These are phyloP conservation scores for Notothenia rossii DNA, from an alignment of 2,113 vertebrate species.

Conservation along the genomic window DNA sequence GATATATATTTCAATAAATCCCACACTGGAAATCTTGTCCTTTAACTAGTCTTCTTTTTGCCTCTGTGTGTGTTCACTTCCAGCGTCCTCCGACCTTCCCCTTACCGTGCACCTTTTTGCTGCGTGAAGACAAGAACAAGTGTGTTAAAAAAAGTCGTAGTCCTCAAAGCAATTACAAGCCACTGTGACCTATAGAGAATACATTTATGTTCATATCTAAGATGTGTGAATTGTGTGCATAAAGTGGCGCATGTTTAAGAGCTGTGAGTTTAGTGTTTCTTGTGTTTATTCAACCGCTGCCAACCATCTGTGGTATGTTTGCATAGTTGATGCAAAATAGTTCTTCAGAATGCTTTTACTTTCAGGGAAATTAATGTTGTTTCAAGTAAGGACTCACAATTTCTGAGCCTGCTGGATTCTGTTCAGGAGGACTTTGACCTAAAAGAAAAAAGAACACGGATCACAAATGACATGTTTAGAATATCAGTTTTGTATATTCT, in stretches of 20 bases:
- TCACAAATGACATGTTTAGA: slow-evolving; percentile 8
- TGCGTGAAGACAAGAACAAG: slow-evolving; percentile 51
- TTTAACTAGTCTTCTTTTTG: slow-evolving; percentile 5
- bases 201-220: slow-evolving; percentile 9
- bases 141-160: not conserved
- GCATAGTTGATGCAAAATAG: slow-evolving; percentile 19
- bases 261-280: not conserved
- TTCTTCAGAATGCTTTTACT: not conserved
- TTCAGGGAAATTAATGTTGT: not conserved
- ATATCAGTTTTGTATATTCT: not conserved
- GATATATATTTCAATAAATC: slow-evolving; percentile 17
- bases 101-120: slow-evolving; percentile 80
- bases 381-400: slow-evolving; percentile 80
- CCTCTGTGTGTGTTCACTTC: slow-evolving; percentile 66
- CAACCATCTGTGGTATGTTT: slow-evolving; percentile 18
- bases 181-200: not conserved
- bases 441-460: slow-evolving; percentile 8
- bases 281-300: not conserved
- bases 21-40: slow-evolving; percentile 8
- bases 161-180: not conserved
- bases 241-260: not conserved
- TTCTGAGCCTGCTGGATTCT: slow-evolving; percentile 87
- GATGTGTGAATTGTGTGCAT: not conserved
- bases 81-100: slow-evolving; percentile 82
- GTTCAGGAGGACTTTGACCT: slow-evolving; percentile 86